phyloP scores from a whole-genome alignment of 2,888 invertebrate species.

The Caenorhabditis virilis region DNA sequence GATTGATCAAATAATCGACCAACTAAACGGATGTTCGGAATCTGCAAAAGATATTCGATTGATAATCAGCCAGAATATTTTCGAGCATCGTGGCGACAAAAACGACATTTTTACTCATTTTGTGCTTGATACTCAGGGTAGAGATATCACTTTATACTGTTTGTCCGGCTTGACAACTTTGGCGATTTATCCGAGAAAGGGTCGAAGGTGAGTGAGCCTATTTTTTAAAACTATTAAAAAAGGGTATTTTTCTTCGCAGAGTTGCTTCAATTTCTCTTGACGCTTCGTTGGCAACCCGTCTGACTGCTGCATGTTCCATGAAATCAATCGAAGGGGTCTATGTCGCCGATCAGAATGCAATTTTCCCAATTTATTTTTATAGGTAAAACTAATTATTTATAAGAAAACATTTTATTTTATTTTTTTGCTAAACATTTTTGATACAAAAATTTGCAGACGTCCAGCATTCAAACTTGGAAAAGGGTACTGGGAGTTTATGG shows the following conservation, averaged over 20 bases:
- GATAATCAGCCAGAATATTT: constrained; percentile 46
- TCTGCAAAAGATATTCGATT: constrained; percentile 46
- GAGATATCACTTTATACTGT: constrained; percentile 48
- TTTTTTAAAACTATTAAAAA: constrained; percentile 1
- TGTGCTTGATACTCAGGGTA: constrained; percentile 32
- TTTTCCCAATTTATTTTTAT: constrained; percentile 49
- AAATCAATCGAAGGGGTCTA: constrained; percentile 44
- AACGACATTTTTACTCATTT: constrained; percentile 50
- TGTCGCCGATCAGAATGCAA: constrained; percentile 43
- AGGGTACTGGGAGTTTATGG: not conserved
- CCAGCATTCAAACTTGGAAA: no score
- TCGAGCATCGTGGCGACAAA: constrained; percentile 44
- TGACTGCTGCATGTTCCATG: constrained; percentile 48
- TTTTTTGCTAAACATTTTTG: not conserved
- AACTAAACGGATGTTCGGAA: constrained; percentile 38
- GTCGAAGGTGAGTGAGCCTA: constrained; percentile 19
- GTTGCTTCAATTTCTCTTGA: constrained; percentile 48
- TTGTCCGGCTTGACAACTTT: constrained; percentile 48
- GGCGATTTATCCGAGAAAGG: constrained; percentile 50
- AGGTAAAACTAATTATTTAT: constrained; percentile 15
- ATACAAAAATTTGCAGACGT: no score
- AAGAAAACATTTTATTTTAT: not conserved
- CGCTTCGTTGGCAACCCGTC: constrained; percentile 40
- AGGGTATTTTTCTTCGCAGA: constrained; percentile 14
- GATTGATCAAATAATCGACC: constrained; percentile 38